phyloP scores from a whole-genome alignment of 2,888 invertebrate genomes.

The Acanthococcus lagerstroemiae region DNA sequence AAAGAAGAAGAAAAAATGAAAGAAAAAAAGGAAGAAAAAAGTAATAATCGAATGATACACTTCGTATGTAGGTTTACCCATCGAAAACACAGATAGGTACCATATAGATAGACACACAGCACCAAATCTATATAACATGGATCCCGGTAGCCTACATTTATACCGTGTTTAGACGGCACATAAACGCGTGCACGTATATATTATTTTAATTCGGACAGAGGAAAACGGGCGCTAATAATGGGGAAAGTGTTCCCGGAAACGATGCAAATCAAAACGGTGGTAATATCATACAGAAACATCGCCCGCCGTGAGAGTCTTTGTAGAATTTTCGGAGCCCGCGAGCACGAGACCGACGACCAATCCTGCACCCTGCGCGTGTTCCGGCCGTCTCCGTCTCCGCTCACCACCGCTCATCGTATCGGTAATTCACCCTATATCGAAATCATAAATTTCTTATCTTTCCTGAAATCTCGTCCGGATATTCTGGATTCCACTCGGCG shows the following conservation, averaged over 20 bases:
- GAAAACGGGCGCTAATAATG: constrained; percentile 16
- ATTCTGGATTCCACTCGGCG: constrained; percentile 26
- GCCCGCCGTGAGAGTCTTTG: no score
- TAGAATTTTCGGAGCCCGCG: no score
- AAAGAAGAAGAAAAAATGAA: not conserved
- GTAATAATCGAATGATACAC: no score
- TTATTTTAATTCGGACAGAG: not conserved
- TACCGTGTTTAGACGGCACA: no score
- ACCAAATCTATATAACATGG: no score
- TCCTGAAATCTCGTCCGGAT: constrained; percentile 30
- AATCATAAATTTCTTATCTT: constrained; percentile 31
- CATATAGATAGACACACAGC: no score
- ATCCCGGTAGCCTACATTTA: no score
- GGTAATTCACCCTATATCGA: constrained; percentile 23
- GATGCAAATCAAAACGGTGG: constrained; percentile 28
- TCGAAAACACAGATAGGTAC: no score
- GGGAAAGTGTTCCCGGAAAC: constrained; percentile 28
- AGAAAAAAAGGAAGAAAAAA: not conserved
- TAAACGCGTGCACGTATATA: no score
- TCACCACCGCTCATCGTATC: not conserved
- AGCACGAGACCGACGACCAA: not conserved
- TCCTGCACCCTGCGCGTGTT: constrained; percentile 15
- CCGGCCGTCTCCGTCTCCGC: constrained; percentile 13
- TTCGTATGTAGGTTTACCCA: no score
- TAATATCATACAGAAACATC: no score